Evolutionary conservation across 2,113 vertebrate genomes (phyloP), one percentile per base, ranked within the genome.

Genomic region (Phalacrocorax brasilianus): DNA sequence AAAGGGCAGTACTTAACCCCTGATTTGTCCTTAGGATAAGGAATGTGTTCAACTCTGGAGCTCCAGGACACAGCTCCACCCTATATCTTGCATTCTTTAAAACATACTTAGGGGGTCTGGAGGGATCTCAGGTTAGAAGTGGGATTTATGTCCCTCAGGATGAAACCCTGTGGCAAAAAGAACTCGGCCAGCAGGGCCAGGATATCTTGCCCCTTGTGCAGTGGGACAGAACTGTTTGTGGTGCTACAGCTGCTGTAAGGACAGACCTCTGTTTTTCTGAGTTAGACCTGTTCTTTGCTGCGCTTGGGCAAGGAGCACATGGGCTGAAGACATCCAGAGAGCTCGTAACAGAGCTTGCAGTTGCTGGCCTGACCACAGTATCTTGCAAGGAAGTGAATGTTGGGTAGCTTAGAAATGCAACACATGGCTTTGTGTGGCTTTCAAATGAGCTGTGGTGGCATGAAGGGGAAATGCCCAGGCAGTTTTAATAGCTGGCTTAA

Each of bases 351-450:
- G 83, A 77, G 38, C 47, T 93, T 70, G 55, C 67, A 47, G 65
- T 49, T 76, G 23, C 35, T 35, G 40, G 49, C 63, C 75, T 77
- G 72, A 40, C 24, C 32, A 44, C n/a, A 80, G 49, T 28, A 12
- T 32, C 3, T 1, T 49, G 56, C n/a, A 80, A 66, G 30, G 42
- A 67, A 44, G 32, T 1, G 7, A 65, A 55, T 71, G 55, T 58
- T 66, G 63, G 12, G 26, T n/a, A 56, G 78, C 19, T 75, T 33
- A 44, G 67, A 70, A 44, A 42, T 44, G 62, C 16, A 52, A 14
- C 13, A 5, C n/a, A 2, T 38, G 72, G 18, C 35, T 91, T 47
- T 82, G 42, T 0, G 0, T 52, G 42, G 32, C 40, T 85, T 78
- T 83, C 35, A 23, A 38, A 35, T 26, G 9, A 89, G 53, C 65